A percentile compares a stretch with the other conserved stretches of the same genome.
Conservation (phyloP, 2,797 vertebrate genomes). For the Lepilemur septentrionalis region DNA sequence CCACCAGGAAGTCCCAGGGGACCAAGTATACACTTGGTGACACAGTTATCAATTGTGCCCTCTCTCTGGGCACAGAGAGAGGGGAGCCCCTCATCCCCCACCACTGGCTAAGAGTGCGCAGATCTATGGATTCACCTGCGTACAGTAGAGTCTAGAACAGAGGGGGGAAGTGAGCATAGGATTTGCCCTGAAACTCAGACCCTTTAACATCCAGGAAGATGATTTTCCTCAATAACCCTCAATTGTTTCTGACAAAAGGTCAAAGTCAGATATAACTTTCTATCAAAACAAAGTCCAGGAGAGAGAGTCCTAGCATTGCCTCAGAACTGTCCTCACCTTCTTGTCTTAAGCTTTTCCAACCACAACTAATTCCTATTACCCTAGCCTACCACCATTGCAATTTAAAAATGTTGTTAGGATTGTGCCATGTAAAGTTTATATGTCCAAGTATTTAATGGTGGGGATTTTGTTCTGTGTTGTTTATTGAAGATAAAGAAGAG, state of each 20-base stretch:
- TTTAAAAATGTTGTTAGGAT: not conserved
- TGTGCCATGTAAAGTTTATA: not conserved
- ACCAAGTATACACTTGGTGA: not conserved
- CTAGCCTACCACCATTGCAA: not conserved
- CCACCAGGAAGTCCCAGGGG: not conserved
- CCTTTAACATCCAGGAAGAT: not conserved
- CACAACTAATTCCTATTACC: not conserved
- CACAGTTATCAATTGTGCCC: not conserved
- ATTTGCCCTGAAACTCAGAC: not conserved
- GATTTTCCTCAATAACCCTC: not conserved
- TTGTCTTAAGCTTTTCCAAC: not conserved
- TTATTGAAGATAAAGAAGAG: not conserved
- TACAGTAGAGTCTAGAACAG: not conserved
- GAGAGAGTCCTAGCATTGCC: not conserved
- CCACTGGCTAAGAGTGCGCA: not conserved
- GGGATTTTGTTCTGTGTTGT: not conserved
- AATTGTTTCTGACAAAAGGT: not conserved
- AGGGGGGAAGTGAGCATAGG: not conserved
- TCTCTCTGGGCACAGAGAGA: too few species aligned
- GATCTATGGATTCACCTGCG: not conserved
- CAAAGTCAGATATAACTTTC: not conserved
- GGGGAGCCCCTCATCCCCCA: too few species aligned
- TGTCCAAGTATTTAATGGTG: not conserved
- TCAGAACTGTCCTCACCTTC: not conserved
- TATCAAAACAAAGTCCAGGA: not conserved